Evolutionary conservation across 1,140 invertebrate genomes (phyloP).

Genomic region (Diabrotica virgifera): DNA sequence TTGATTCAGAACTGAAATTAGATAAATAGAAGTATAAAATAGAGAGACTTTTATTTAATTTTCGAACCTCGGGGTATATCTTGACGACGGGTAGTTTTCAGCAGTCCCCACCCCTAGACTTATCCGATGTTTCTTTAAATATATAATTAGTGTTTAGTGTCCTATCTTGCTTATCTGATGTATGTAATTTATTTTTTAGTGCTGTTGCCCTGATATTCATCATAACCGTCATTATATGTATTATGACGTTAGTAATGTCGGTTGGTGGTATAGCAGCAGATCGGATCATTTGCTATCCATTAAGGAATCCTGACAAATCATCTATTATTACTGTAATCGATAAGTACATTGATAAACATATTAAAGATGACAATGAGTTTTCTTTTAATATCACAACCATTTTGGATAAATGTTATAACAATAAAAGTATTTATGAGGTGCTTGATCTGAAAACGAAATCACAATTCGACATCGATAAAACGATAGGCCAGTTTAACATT

Average conservation of each 20-base stretch:
- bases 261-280: constrained; percentile 67
- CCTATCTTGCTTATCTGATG: not conserved
- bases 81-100: too few relatives aligned
- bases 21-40: too few relatives aligned
- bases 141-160: too few relatives aligned
- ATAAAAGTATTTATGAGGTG: constrained; percentile 69
- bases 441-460: constrained; percentile 56
- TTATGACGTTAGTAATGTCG: constrained; percentile 70
- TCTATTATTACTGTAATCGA: constrained; percentile 63
- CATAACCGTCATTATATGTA: constrained; percentile 67
- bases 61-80: too few relatives aligned
- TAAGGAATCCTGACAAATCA: constrained; percentile 65
- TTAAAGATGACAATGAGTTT: constrained; percentile 38
- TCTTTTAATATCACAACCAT: constrained; percentile 39
- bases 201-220: constrained; percentile 78
- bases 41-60: too few relatives aligned
- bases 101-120: too few relatives aligned
- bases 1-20: too few relatives aligned
- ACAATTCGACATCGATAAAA: constrained; percentile 55
- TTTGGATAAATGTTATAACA: constrained; percentile 64
- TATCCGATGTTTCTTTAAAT: too few relatives aligned
- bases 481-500: constrained; percentile 50
- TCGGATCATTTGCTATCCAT: constrained; percentile 71
- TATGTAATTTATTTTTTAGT: constrained; percentile 53
- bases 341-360: constrained; percentile 56